phyloP scores from a whole-genome alignment of 1,140 invertebrate species.

The Platorchestia sp. region DNA sequence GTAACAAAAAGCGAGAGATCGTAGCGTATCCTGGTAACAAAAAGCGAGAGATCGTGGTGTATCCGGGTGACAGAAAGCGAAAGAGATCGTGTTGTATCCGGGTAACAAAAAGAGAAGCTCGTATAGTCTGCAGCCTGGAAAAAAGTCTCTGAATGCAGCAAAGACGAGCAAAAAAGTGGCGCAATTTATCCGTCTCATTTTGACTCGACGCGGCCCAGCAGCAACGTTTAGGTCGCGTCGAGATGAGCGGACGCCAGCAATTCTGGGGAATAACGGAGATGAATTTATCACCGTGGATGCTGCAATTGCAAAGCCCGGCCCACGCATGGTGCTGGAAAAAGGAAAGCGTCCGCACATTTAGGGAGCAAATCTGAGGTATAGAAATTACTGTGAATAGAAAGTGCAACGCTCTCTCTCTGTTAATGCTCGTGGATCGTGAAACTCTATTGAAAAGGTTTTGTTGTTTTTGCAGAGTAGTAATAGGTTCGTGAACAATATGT shows the following conservation, averaged over 20 bases:
- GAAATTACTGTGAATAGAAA: background rate
- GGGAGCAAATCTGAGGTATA: background rate
- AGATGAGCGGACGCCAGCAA: conserved; percentile 37
- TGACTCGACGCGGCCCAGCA: background rate
- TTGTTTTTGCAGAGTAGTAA: background rate
- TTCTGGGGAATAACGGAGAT: conserved; percentile 14
- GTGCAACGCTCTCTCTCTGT: background rate
- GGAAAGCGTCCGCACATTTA: background rate
- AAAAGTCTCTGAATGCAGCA: background rate
- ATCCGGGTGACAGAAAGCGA: no score
- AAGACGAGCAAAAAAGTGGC: background rate
- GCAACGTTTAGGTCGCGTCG: background rate
- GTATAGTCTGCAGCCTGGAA: no score
- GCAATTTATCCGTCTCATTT: conserved; percentile 25
- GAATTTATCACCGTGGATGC: conserved; percentile 41
- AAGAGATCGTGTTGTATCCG: no score
- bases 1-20: no score
- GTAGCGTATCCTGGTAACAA: no score
- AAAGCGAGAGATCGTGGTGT: no score
- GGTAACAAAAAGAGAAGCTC: no score
- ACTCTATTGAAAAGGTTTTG: background rate
- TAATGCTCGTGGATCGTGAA: background rate
- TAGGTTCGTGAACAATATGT: background rate
- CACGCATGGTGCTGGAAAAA: background rate
- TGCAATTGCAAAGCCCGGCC: conserved; percentile 12